These are phyloP conservation scores for Drosophila saltans DNA, from an alignment of 1,140 invertebrate species.

Conservation along the genomic window DNA sequence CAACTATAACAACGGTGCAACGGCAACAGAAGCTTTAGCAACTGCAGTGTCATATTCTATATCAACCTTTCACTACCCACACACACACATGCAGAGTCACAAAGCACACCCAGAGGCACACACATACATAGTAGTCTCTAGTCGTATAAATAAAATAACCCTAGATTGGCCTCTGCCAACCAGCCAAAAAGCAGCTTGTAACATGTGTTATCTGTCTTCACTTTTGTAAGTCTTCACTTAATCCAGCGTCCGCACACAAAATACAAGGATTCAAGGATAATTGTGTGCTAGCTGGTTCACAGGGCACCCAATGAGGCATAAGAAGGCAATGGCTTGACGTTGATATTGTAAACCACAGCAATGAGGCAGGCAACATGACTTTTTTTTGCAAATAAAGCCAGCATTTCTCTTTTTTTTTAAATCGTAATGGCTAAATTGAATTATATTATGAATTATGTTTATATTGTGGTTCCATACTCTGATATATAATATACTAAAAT, in stretches of 20 bases:
- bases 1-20: constrained; percentile 33
- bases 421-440: neutral
- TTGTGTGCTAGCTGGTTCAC: constrained; percentile 19
- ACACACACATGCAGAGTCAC: neutral
- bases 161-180: constrained; percentile 25
- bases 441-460: neutral
- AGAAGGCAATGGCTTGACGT: constrained; percentile 2
- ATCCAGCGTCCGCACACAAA: constrained; percentile 40
- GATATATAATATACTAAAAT: too few species aligned
- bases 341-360: constrained; percentile 1
- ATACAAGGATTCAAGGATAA: constrained; percentile 34
- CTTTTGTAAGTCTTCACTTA: constrained; percentile 60
- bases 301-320: constrained; percentile 6
- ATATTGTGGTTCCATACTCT: too few species aligned
- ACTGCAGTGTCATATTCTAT: constrained; percentile 15
- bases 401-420: neutral
- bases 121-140: constrained; percentile 24
- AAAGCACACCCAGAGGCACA: neutral
- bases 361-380: neutral
- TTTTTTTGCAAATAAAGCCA: neutral
- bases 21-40: constrained; percentile 13
- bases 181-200: constrained; percentile 33
- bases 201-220: constrained; percentile 60
- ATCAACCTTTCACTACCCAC: constrained; percentile 7
- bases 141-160: constrained; percentile 67